Conservation (phyloP, 2,888 invertebrate species). For the Gastrophysa polygoni region DNA sequence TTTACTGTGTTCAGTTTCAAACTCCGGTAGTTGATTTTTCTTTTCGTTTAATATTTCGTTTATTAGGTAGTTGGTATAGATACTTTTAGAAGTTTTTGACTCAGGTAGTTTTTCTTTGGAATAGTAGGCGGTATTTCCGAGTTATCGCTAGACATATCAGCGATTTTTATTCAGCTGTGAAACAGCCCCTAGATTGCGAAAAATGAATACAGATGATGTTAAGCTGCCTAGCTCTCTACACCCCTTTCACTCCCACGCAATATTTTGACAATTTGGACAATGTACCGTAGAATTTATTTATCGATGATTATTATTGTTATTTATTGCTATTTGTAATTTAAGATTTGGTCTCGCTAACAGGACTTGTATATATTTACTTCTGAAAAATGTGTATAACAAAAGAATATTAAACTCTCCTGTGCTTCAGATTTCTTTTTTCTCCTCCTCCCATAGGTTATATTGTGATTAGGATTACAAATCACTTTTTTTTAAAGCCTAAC, state of each 20-base stretch:
- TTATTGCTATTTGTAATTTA: conserved; percentile 56
- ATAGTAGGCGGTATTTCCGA: conserved; percentile 39
- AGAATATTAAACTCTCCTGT: conserved; percentile 55
- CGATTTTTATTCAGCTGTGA: conserved; percentile 40
- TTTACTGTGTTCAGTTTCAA: too few relatives aligned
- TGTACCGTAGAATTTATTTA: conserved; percentile 50
- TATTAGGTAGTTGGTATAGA: too few relatives aligned
- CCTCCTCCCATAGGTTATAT: neutral
- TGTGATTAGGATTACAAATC: too few relatives aligned
- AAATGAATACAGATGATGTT: conserved; percentile 32
- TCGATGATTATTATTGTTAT: conserved; percentile 52
- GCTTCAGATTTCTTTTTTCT: conserved; percentile 43
- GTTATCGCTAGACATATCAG: conserved; percentile 47
- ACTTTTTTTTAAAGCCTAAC: too few relatives aligned
- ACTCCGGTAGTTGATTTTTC: too few relatives aligned
- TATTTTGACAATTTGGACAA: conserved; percentile 39
- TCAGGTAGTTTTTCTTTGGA: conserved; percentile 11
- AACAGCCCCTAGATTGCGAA: conserved; percentile 38
- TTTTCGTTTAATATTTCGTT: too few relatives aligned
- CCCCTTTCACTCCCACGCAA: too few relatives aligned
- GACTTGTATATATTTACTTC: conserved; percentile 57
- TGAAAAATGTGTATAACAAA: conserved; percentile 56
- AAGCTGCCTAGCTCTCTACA: conserved; percentile 50
- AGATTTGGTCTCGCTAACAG: conserved; percentile 57
- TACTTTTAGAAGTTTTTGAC: too few relatives aligned